phyloP scores from a whole-genome alignment of 1,140 invertebrate genomes.

The Mya arenaria region DNA sequence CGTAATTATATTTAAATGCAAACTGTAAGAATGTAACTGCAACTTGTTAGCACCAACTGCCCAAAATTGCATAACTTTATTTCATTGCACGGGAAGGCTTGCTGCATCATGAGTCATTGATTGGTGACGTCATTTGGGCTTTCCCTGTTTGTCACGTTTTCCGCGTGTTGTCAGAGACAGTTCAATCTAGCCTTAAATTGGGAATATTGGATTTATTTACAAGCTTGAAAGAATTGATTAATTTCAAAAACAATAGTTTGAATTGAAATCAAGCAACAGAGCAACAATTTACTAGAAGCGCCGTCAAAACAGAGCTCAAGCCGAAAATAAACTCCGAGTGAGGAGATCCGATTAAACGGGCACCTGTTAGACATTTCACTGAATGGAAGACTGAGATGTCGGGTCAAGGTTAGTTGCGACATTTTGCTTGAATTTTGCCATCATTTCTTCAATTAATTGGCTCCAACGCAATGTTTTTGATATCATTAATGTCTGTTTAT shows the following conservation, averaged over 20 bases:
- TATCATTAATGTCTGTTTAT: background rate
- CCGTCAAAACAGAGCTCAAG: too few species aligned
- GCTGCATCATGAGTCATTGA: conserved; percentile 53
- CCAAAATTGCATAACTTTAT: too few species aligned
- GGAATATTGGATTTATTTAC: too few species aligned
- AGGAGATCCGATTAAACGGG: conserved; percentile 47
- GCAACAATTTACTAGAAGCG: too few species aligned
- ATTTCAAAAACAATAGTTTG: too few species aligned
- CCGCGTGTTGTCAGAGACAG: background rate
- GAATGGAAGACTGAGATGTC: conserved; percentile 56
- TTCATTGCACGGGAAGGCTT: conserved; percentile 52
- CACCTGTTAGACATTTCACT: conserved; percentile 39
- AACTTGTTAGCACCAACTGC: too few species aligned
- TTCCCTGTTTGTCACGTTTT: conserved; percentile 64
- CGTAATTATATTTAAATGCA: too few species aligned
- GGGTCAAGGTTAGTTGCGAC: conserved; percentile 54
- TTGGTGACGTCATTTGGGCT: conserved; percentile 69
- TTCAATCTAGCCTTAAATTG: too few species aligned
- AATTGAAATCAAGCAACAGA: too few species aligned
- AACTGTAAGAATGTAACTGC: too few species aligned
- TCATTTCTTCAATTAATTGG: background rate
- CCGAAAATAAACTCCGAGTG: too few species aligned
- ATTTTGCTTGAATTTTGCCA: conserved; percentile 17
- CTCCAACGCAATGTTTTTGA: background rate
- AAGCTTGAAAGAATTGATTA: too few species aligned